Evolutionary conservation across 37 sponge, comb jelly and placozoan genomes (phyloP), one percentile per base, ranked within the genome.

Genomic region (Diacarnus erythraeanus): DNA sequence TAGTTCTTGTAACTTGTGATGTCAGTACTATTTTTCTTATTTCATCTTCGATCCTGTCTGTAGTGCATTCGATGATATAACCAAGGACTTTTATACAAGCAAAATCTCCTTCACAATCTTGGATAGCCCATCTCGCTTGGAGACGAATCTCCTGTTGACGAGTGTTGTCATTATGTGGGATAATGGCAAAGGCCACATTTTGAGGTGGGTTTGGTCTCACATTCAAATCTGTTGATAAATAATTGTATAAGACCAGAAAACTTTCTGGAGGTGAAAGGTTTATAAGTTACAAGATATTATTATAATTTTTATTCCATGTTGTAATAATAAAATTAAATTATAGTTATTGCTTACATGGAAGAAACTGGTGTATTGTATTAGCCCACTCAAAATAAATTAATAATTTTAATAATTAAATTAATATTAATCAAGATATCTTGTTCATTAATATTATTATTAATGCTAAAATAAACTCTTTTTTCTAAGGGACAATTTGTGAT

Each of bases 121-220:
- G 0, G 15, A 63, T n/a, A 15, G 42, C 34, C 82, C 82, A 82
- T 42, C 20, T 22, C 0, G 82, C 82, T 27, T n/a, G n/a, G 10
- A 82, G 30, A 21, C 63, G 21, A 1, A 64, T 38, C 15, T 37
- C 34, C 22, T 41, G 44, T 22, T 42, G 17, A 23, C 15, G 21
- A 34, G 3, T 43, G 78, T 44, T 54, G 27, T n/a, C 59, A 60
- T 77, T 31, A 12, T 63, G 65, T 9, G 31, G 27, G 12, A 44
- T 67, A 57, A 79, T 54, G n/a, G 44, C 79, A 68, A 82, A 82
- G 29, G 17, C 73, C 0, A 82, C 65, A 41, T 82, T 73, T 0
- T 29, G 8, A 0, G 82, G 82, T n/a, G 82, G 64, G 31, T 65
- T 73, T 35, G 82, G 82, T 18, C 60, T 41, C 41, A 41, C 31